phyloP scores from a whole-genome alignment of 1,140 invertebrate genomes.

The Dendrolimus kikuchii region DNA sequence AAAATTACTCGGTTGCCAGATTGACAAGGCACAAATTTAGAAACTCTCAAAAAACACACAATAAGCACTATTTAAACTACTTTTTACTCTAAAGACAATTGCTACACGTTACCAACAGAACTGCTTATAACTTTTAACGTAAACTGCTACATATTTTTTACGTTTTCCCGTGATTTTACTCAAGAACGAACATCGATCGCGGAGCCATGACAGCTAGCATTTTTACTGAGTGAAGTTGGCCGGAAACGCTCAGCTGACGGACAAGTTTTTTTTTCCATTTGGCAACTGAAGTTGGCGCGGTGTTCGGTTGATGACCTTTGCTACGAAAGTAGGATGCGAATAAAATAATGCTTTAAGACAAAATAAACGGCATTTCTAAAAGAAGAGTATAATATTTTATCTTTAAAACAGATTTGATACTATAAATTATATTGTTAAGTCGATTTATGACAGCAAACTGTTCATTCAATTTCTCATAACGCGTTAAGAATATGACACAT shows the following conservation, averaged over 20 bases:
- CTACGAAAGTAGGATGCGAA: conserved; percentile 1
- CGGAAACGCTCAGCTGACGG: conserved; percentile 59
- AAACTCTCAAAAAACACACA: conserved; percentile 51
- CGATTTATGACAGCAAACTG: too few species aligned
- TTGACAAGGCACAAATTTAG: conserved; percentile 63
- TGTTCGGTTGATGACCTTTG: conserved; percentile 36
- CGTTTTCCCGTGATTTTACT: conserved; percentile 56
- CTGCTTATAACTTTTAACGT: conserved; percentile 12
- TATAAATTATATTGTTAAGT: too few species aligned
- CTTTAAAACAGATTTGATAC: too few species aligned
- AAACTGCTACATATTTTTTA: conserved; percentile 53
- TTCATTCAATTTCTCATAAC: too few species aligned
- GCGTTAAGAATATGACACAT: too few species aligned
- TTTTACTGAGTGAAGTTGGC: conserved; percentile 53
- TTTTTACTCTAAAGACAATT: background rate
- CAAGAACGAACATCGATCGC: conserved; percentile 57
- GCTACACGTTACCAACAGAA: background rate
- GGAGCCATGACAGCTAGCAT: conserved; percentile 59
- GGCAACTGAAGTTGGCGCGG: conserved; percentile 38
- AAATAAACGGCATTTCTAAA: background rate
- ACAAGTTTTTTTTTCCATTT: conserved; percentile 38
- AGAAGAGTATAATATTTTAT: too few species aligned
- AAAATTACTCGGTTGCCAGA: conserved; percentile 46
- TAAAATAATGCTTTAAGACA: background rate
- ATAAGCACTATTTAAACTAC: conserved; percentile 35